Evolutionary conservation across 2,888 invertebrate genomes (phyloP).

Genomic region (Lacanobia wlatinum): DNA sequence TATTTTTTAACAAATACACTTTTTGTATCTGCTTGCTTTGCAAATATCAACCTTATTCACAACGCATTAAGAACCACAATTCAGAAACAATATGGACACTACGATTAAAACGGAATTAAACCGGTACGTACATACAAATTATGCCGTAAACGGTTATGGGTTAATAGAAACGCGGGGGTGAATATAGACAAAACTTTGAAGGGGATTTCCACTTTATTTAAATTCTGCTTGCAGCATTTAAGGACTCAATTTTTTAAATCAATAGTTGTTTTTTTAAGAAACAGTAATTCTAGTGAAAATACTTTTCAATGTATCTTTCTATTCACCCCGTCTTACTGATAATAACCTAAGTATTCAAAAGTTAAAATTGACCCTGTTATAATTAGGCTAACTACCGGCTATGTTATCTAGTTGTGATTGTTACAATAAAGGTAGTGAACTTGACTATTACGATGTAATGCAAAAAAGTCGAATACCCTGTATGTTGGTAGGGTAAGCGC

Average conservation of each 20-base stretch:
- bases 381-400: background rate
- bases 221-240: too few species aligned
- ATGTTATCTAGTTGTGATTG: background rate
- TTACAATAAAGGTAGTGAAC: background rate
- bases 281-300: too few species aligned
- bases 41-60: background rate
- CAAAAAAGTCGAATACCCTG: slow-evolving; percentile 32
- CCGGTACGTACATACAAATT: background rate
- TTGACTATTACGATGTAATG: background rate
- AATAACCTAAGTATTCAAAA: background rate
- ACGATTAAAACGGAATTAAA: background rate
- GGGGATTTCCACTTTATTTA: too few species aligned
- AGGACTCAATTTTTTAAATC: too few species aligned
- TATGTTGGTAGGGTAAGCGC: slow-evolving; percentile 12
- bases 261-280: too few species aligned
- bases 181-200: too few species aligned
- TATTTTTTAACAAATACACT: background rate
- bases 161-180: too few species aligned
- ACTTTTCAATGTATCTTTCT: too few species aligned
- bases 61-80: slow-evolving; percentile 17
- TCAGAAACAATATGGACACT: background rate
- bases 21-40: background rate
- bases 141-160: background rate
- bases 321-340: too few species aligned
- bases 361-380: background rate